Base-by-base conservation (phyloP, 2,797 vertebrate species). In the Bufotes viridis region DNA sequence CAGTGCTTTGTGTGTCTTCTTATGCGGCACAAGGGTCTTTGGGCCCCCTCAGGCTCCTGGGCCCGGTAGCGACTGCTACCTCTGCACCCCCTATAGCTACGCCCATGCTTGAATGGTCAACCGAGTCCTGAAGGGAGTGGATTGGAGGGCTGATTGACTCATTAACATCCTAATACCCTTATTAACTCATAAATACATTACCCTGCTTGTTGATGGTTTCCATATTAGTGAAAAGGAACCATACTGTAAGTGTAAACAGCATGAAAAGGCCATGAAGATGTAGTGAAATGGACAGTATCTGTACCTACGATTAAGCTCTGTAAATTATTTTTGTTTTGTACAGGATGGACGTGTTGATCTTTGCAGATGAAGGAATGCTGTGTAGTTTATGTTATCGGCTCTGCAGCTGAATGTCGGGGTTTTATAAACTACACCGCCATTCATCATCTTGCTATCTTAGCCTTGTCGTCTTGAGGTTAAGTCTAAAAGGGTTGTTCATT, bases 371-470 rank as follows among this genome's bases (percentile, higher is more conserved):
- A 82, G 49, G 49, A 82, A 82, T 82, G 51, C n/a, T 26, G 22
- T 17, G 60, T 81, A 55, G 81, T 82, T 82, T 82, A 81, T 67
- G 42, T 81, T 51, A 55, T 20, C 60, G 18, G 29, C 49, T 12
- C 22, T 22, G 10, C 11, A 34, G 78, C 80, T 24, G 24, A 82
- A 82, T 51, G 13, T 22, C 3, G 15, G 2, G 0, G 42, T 82
- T 70, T 7, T 70, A 55, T 70, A 82, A 82, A 70, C 81, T 29
- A 17, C 57, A 57, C 49, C n/a, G 13, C 24, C 60, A 82, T 65
- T 70, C 20, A 57, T 82, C 65, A 70, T 57, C 24, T 55, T 67
- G 63, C 11, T 26, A 55, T 70, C 42, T 26, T 69, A 69, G 13
- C 67, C 67, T 18, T 74, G 70, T 49, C 70, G 2, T 11, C 70